phyloP scores from a whole-genome alignment of 2,888 invertebrate species.

The Imbricaverruca yamaguchii region DNA sequence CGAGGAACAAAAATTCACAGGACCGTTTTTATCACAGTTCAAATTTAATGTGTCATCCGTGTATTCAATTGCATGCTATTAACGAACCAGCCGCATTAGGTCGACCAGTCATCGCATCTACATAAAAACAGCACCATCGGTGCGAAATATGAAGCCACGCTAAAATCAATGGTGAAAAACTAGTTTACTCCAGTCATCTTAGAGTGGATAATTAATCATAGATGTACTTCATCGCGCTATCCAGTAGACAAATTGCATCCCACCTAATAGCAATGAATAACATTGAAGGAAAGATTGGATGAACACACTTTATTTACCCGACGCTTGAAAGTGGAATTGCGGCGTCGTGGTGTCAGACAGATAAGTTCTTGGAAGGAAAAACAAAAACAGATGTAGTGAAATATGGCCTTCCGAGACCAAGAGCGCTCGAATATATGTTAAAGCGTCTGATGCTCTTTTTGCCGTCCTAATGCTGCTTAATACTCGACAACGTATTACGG shows the following conservation, averaged over 20 bases:
- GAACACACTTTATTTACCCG: not conserved
- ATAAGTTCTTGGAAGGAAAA: not conserved
- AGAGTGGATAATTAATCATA: no score
- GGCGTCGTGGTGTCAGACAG: conserved; percentile 24
- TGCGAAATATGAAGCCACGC: no score
- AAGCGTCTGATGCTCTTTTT: not conserved
- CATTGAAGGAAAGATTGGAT: not conserved
- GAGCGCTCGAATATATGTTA: not conserved
- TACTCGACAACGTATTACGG: not conserved
- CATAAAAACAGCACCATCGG: no score
- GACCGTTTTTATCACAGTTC: no score
- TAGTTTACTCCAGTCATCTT: no score
- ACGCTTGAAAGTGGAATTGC: not conserved
- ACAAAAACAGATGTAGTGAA: not conserved
- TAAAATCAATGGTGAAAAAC: no score
- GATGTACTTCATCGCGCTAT: no score
- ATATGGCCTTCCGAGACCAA: not conserved
- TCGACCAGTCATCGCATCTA: no score
- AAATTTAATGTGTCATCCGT: no score
- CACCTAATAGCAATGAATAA: not conserved
- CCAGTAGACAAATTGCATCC: not conserved
- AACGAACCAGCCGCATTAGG: no score
- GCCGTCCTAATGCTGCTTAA: not conserved
- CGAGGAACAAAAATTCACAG: no score
- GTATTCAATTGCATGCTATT: no score